Percentiles rank a stretch among this genome's conserved stretches.
phyloP scores from a whole-genome alignment of 2,797 vertebrate genomes.

The Crenichthys baileyi region DNA sequence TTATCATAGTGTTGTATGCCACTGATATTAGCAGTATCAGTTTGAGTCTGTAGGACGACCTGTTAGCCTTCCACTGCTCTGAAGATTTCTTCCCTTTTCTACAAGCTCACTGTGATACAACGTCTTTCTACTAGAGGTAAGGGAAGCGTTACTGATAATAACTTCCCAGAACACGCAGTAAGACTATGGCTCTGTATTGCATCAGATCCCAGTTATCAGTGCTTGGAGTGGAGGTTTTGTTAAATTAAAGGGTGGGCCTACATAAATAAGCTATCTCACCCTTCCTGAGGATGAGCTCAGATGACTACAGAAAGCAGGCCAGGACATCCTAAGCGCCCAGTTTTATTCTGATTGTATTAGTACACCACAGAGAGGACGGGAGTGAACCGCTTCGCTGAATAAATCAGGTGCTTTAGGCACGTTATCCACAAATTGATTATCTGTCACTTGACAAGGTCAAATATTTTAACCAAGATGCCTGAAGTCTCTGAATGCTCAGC shows the following conservation, averaged over 20 bases:
- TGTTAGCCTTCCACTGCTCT: neutral
- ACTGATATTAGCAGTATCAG: neutral
- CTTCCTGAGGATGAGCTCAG: conserved; percentile 50
- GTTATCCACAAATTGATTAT: conserved; percentile 80
- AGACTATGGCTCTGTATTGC: conserved; percentile 9
- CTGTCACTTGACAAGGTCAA: conserved; percentile 79
- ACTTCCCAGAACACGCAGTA: neutral
- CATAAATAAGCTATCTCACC: conserved; percentile 43
- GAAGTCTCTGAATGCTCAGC: conserved; percentile 72
- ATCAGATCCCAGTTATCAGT: conserved; percentile 13
- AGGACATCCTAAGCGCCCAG: conserved; percentile 48
- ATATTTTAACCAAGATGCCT: conserved; percentile 74
- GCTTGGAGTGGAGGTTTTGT: conserved; percentile 23
- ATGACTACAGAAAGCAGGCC: conserved; percentile 50
- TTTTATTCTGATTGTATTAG: conserved; percentile 52
- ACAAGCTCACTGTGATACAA: neutral
- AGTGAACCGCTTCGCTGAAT: conserved; percentile 68
- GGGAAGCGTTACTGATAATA: neutral
- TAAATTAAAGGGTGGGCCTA: conserved; percentile 35
- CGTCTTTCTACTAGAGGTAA: neutral
- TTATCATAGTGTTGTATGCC: neutral
- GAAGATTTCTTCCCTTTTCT: neutral
- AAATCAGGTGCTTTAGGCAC: conserved; percentile 67
- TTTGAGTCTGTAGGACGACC: neutral
- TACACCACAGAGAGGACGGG: conserved; percentile 57